Conservation (phyloP, 2,113 vertebrate genomes). For the Pygathrix nemaeus region DNA sequence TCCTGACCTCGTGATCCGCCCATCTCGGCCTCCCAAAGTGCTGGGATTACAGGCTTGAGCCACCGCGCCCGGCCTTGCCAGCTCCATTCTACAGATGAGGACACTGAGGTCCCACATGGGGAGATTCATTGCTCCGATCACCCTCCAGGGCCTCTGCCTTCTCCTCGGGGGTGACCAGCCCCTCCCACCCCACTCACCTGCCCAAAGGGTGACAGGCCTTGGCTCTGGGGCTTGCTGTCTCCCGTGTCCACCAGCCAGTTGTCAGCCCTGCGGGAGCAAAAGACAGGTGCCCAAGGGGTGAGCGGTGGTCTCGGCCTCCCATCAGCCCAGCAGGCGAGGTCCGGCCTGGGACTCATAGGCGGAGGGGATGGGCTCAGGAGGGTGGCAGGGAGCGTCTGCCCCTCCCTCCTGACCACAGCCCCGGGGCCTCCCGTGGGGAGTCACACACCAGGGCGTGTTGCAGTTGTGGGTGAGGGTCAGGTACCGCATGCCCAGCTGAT, state of each 20-base stretch:
- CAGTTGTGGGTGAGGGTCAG: slow-evolving; percentile 96
- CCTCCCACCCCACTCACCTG: slow-evolving; percentile 85
- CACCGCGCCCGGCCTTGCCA: too few species aligned
- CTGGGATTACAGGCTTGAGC: too few species aligned
- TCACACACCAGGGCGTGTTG: slow-evolving; percentile 94
- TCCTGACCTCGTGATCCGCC: too few species aligned
- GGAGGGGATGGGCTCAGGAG: not conserved
- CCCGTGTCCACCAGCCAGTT: slow-evolving; percentile 93
- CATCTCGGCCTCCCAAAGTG: too few species aligned
- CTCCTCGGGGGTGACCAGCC: not conserved
- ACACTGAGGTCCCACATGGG: not conserved
- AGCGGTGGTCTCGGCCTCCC: rapidly evolving
- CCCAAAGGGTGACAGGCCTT: slow-evolving; percentile 91
- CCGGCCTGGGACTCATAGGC: not conserved
- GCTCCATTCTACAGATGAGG: rapidly evolving
- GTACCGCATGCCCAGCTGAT: slow-evolving; percentile 93
- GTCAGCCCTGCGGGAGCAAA: slow-evolving; percentile 87
- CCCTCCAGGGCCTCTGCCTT: not conserved
- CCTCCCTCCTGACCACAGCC: not conserved
- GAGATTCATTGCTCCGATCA: rapidly evolving
- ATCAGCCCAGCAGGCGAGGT: rapidly evolving
- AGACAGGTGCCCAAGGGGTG: not conserved
- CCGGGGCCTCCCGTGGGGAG: rapidly evolving
- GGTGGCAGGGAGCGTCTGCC: too few species aligned
- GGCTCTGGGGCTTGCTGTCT: slow-evolving; percentile 78